These are phyloP conservation scores for Heloderma charlesbogerti DNA, from an alignment of 2,113 vertebrate genomes.

Conservation along the genomic window DNA sequence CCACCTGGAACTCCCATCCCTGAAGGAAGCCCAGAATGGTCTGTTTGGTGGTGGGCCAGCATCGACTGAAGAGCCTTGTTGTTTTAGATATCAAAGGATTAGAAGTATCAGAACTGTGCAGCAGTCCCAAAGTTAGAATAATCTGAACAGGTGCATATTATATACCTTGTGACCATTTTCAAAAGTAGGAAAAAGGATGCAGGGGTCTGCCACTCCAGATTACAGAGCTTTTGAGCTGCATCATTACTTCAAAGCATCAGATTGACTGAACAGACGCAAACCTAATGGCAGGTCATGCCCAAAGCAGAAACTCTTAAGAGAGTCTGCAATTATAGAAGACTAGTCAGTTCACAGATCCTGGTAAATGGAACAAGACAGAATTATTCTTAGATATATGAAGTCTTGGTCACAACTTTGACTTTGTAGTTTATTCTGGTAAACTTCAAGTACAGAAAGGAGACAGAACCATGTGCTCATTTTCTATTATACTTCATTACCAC, in stretches of 20 bases:
- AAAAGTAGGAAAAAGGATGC: background rate
- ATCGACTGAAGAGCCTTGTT: background rate
- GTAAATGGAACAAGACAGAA: slow-evolving; percentile 1
- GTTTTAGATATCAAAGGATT: background rate
- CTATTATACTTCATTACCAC: slow-evolving; percentile 20
- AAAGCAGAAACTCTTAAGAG: background rate
- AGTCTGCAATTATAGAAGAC: slow-evolving; percentile 1
- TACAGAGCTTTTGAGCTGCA: background rate
- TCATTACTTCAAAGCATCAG: background rate
- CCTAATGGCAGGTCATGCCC: no score
- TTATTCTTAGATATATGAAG: slow-evolving; percentile 27
- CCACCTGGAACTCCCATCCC: background rate
- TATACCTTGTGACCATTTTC: background rate
- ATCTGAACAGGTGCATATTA: background rate
- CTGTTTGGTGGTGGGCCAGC: background rate
- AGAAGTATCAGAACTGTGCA: background rate
- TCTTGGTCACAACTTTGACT: background rate
- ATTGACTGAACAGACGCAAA: background rate
- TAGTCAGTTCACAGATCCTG: background rate
- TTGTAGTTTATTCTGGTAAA: background rate
- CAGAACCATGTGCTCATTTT: background rate
- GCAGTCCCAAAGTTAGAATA: background rate
- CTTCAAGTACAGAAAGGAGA: slow-evolving; percentile 25
- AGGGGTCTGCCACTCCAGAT: background rate
- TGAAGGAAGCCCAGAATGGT: background rate